These are phyloP conservation scores for Nasua narica DNA, from an alignment of 2,797 vertebrate genomes.

Conservation along the genomic window DNA sequence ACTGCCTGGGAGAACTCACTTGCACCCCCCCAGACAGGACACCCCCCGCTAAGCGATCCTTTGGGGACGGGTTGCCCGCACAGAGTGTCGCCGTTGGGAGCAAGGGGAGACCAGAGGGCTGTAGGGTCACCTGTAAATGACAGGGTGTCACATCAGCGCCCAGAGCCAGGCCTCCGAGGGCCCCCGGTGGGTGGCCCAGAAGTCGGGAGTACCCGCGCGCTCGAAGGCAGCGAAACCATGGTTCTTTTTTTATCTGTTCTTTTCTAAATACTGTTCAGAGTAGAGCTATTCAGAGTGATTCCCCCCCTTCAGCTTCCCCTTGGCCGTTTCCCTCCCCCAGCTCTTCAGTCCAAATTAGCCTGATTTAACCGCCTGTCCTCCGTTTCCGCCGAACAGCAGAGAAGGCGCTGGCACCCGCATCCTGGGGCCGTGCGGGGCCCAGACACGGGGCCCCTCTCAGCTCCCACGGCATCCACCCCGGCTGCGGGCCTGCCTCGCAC, in stretches of 20 bases:
- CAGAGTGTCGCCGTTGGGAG: neutral
- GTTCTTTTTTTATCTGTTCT: neutral
- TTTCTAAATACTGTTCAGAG: neutral
- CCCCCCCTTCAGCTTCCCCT: neutral
- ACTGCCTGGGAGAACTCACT: neutral
- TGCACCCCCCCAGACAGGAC: neutral
- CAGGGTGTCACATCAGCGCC: neutral
- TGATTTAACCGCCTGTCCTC: neutral
- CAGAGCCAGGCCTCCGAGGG: neutral
- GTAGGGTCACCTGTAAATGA: neutral
- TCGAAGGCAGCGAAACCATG: neutral
- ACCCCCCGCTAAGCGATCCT: neutral
- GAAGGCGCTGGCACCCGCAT: accelerated
- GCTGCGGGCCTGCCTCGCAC: neutral
- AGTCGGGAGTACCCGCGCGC: neutral
- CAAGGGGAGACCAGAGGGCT: neutral
- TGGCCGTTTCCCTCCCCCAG: neutral
- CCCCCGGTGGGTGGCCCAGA: neutral
- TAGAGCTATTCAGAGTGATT: neutral
- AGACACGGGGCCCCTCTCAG: neutral
- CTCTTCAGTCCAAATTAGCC: neutral
- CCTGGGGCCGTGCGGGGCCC: neutral
- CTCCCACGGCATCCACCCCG: no score
- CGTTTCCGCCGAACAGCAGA: neutral
- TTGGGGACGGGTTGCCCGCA: neutral